Conservation (phyloP, 2,888 invertebrate species). For the Melieria omissa region DNA sequence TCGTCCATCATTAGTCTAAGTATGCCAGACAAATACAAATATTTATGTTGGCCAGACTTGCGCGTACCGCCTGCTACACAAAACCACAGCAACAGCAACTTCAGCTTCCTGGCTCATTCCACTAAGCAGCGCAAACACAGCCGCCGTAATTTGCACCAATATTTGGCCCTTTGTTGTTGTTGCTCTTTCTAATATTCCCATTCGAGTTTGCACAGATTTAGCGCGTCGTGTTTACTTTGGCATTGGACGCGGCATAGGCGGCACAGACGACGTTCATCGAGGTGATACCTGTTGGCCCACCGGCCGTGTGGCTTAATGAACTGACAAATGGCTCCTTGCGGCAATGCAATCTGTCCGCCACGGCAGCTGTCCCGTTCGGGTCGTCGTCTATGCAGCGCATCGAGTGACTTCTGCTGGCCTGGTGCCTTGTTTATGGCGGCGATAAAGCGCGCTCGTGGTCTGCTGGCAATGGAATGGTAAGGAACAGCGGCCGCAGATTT, state of each 20-base stretch:
- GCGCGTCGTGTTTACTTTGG: conserved; percentile 8
- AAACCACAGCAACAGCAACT: background rate
- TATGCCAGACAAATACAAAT: conserved; percentile 30
- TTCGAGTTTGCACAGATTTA: conserved; percentile 19
- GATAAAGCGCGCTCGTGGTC: conserved; percentile 6
- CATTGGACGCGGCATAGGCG: background rate
- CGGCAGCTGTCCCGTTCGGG: background rate
- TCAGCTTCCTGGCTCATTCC: background rate
- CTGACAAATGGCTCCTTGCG: conserved; percentile 1
- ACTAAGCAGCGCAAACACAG: background rate
- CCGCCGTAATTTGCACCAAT: background rate
- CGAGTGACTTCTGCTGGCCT: background rate
- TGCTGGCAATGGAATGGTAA: background rate
- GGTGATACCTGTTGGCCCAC: background rate
- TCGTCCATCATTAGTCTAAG: conserved; percentile 25
- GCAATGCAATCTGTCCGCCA: background rate
- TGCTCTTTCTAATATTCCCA: background rate
- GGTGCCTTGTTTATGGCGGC: conserved; percentile 5
- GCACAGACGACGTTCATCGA: background rate
- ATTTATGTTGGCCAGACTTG: conserved; percentile 30
- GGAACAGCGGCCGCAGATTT: background rate
- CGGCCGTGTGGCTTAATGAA: background rate
- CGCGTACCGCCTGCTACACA: conserved; percentile 18
- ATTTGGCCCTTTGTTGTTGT: background rate
- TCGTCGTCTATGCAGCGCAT: background rate